A percentile compares a stretch with the other conserved stretches of the same genome.
These are phyloP conservation scores for Buceros bicornis DNA, from an alignment of 2,797 vertebrate genomes.

Conservation along the genomic window DNA sequence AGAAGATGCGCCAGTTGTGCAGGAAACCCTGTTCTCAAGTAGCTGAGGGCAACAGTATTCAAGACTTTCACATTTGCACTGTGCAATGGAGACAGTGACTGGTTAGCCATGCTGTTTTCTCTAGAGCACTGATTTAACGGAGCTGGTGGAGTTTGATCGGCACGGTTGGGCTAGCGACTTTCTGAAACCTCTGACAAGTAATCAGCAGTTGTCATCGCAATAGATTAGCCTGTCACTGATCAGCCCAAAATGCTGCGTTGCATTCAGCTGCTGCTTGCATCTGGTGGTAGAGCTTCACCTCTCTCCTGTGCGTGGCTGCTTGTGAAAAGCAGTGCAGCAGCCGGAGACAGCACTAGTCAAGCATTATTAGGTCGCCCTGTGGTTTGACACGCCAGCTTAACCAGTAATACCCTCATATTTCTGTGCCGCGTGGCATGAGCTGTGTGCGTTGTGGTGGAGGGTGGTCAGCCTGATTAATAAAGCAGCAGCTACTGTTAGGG, in stretches of 20 bases:
- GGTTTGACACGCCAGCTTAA: background rate
- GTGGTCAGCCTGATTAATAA: background rate
- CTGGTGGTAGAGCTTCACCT: background rate
- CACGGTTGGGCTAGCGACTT: background rate
- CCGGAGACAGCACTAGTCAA: background rate
- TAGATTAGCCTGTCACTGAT: background rate
- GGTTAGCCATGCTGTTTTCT: background rate
- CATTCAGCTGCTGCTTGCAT: background rate
- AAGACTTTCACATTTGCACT: background rate
- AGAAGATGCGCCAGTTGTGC: background rate
- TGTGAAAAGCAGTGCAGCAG: background rate
- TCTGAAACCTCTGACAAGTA: background rate
- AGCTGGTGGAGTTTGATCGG: background rate
- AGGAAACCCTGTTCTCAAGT: background rate
- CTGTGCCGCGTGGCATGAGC: background rate
- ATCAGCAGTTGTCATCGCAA: background rate
- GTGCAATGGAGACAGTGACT: background rate
- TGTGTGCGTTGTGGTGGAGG: background rate
- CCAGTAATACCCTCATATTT: background rate
- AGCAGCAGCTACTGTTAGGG: background rate
- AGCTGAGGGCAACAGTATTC: background rate
- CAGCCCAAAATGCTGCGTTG: background rate
- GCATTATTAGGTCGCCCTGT: background rate
- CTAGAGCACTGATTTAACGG: background rate
- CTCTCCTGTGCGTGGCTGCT: background rate